Evolutionary conservation across 2,888 invertebrate species (phyloP).

Genomic region (Hymenopus coronatus): DNA sequence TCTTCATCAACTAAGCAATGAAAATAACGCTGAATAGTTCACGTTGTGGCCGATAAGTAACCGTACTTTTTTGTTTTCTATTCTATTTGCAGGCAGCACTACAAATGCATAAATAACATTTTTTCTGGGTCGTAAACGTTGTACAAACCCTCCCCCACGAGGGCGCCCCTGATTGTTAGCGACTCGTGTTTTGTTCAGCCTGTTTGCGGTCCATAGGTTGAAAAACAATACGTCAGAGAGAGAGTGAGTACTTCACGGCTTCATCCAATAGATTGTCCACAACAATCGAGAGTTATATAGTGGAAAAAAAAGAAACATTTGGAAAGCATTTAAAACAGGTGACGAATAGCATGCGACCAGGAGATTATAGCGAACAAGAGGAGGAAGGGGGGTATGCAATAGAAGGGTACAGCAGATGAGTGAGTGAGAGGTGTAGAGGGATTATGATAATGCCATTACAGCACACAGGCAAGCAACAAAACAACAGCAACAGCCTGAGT

Average conservation of each 20-base stretch:
- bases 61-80: neutral
- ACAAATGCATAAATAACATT: neutral
- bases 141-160: neutral
- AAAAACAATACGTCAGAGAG: neutral
- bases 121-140: neutral
- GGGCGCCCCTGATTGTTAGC: neutral
- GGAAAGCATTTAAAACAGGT: conserved; percentile 23
- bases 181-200: neutral
- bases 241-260: neutral
- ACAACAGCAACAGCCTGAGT: conserved; percentile 24
- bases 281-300: conserved; percentile 3
- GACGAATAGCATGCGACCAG: conserved; percentile 23
- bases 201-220: neutral
- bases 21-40: too few relatives aligned
- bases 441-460: conserved; percentile 32
- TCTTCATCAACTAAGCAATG: too few relatives aligned
- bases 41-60: too few relatives aligned
- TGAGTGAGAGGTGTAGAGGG: conserved; percentile 11
- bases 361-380: conserved; percentile 16
- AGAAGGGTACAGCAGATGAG: conserved; percentile 1
- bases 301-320: conserved; percentile 1
- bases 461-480: conserved; percentile 25
- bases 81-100: neutral
- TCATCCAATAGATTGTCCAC: neutral
- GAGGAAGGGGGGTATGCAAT: neutral